Conservation (phyloP, 2,113 vertebrate genomes). For the Syngnathoides biaculeatus region DNA sequence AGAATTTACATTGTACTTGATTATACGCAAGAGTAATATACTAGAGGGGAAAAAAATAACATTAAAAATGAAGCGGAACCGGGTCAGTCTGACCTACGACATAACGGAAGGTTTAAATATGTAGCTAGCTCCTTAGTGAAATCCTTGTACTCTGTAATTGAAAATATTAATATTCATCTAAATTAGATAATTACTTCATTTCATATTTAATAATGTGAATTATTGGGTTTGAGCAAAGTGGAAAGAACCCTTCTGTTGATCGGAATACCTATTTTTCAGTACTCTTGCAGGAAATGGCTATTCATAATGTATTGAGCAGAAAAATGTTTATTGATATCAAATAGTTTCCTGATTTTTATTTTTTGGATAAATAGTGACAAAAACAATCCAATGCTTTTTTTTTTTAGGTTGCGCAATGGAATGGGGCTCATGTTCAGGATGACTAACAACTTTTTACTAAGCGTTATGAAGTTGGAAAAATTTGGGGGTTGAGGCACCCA, state of each 20-base stretch:
- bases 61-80: too few species aligned
- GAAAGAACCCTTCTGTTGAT: not conserved
- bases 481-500: too few species aligned
- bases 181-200: not conserved
- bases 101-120: too few species aligned
- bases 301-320: conserved; percentile 55
- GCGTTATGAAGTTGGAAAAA: too few species aligned
- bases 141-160: not conserved
- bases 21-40: too few species aligned
- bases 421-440: too few species aligned
- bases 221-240: not conserved
- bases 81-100: too few species aligned
- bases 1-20: too few species aligned
- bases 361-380: conserved; percentile 57
- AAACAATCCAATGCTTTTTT: conserved; percentile 60
- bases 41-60: too few species aligned
- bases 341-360: conserved; percentile 66
- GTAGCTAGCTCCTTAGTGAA: not conserved
- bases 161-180: not conserved
- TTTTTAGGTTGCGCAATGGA: too few species aligned
- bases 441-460: too few species aligned
- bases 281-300: conserved; percentile 50
- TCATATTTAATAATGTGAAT: not conserved
- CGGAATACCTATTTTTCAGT: conserved; percentile 29
- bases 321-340: conserved; percentile 59